A percentile compares a stretch with the other conserved stretches of the same genome.
phyloP scores from a whole-genome alignment of 2,797 vertebrate species.

The Rhinophrynus dorsalis region DNA sequence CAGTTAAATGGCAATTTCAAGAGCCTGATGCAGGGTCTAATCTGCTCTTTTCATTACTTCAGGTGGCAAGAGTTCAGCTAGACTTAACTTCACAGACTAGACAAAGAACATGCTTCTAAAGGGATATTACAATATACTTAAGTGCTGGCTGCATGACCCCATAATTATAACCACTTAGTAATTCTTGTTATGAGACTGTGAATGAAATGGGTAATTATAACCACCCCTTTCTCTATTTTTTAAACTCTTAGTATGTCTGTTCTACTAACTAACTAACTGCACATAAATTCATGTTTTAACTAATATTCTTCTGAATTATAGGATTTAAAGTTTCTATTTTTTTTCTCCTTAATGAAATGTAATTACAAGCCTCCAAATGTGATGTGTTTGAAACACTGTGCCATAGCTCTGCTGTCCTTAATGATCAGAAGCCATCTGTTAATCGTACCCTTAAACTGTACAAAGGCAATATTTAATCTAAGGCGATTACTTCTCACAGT shows the following conservation, averaged over 20 bases:
- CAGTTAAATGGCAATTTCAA: not conserved
- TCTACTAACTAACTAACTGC: not conserved
- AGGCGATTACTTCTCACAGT: slow-evolving; percentile 46
- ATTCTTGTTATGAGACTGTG: not conserved
- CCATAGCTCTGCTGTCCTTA: slow-evolving; percentile 38
- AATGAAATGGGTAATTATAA: slow-evolving; percentile 5
- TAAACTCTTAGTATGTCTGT: slow-evolving; percentile 5
- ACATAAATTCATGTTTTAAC: not conserved
- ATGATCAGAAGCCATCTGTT: slow-evolving; percentile 50
- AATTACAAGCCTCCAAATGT: slow-evolving; percentile 41
- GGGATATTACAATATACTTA: not conserved
- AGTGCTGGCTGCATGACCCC: not conserved
- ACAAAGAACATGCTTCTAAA: not conserved
- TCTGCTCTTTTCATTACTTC: slow-evolving; percentile 4
- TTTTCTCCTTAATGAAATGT: slow-evolving; percentile 34
- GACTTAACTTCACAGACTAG: slow-evolving; percentile 23
- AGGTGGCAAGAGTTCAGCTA: slow-evolving; percentile 19
- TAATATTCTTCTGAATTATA: slow-evolving; percentile 25
- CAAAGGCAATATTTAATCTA: slow-evolving; percentile 50
- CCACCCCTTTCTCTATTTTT: slow-evolving; percentile 6
- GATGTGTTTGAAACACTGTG: slow-evolving; percentile 25
- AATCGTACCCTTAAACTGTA: slow-evolving; percentile 47
- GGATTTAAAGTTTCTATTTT: slow-evolving; percentile 28
- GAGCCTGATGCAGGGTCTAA: not conserved
- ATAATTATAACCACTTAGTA: slow-evolving; percentile 23